Evolutionary conservation across 2,888 invertebrate species (phyloP).

Genomic region (Stramonita haemastoma): DNA sequence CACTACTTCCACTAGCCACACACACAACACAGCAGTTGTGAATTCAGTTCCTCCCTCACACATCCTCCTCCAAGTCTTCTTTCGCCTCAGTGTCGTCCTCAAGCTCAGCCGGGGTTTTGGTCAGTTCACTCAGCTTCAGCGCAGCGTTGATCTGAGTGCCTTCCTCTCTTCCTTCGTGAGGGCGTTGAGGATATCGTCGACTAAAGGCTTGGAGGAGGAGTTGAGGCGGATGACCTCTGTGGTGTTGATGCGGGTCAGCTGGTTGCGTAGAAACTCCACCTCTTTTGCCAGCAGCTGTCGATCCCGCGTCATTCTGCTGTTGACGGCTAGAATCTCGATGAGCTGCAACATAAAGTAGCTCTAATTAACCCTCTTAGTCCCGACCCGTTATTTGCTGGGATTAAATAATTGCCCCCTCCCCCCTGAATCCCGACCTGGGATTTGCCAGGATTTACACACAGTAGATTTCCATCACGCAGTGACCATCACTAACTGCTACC

Average conservation of each 20-base stretch:
- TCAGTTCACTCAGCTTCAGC: constrained; percentile 14
- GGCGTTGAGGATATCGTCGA: constrained; percentile 68
- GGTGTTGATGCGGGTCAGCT: constrained; percentile 62
- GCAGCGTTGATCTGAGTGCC: constrained; percentile 6
- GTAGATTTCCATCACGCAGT: too few species aligned
- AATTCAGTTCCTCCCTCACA: not conserved
- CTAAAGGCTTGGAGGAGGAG: constrained; percentile 63
- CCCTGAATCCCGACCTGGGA: too few species aligned
- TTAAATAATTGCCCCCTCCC: too few species aligned
- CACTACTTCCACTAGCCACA: not conserved
- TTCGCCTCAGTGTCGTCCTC: constrained; percentile 18
- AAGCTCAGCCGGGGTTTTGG: constrained; percentile 21
- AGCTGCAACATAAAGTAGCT: constrained; percentile 58
- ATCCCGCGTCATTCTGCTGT: constrained; percentile 68
- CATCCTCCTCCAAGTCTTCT: constrained; percentile 8
- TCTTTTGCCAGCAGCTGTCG: constrained; percentile 72
- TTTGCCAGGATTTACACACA: too few species aligned
- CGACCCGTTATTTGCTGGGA: too few species aligned
- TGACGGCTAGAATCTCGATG: constrained; percentile 69
- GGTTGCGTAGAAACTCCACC: constrained; percentile 72
- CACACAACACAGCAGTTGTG: not conserved
- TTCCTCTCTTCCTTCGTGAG: constrained; percentile 61
- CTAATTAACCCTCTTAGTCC: too few species aligned
- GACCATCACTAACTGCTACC: too few species aligned
- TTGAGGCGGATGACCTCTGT: constrained; percentile 60